Evolutionary conservation across 1,140 invertebrate species (phyloP), one percentile per base, ranked within the genome.

Genomic region (Prorops nasuta): DNA sequence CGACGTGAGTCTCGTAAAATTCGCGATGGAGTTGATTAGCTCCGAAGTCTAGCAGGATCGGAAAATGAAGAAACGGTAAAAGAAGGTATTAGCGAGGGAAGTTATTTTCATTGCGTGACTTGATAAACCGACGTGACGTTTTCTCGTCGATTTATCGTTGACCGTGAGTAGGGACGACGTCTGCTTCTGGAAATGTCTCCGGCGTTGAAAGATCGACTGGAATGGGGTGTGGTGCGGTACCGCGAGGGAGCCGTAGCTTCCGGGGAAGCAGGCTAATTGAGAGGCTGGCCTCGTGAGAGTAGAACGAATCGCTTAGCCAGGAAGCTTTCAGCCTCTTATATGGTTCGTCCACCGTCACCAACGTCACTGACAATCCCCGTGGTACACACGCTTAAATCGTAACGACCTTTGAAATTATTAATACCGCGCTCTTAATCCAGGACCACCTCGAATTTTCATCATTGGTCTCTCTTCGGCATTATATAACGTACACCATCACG

Each of bases 351-450:
- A n/a, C n/a, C n/a, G n/a, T n/a, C n/a, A n/a, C n/a, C n/a, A n/a
- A n/a, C n/a, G n/a, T n/a, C n/a, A n/a, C n/a, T n/a, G n/a, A n/a
- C n/a, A n/a, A n/a, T n/a, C n/a, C n/a, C n/a, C n/a, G n/a, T n/a
- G n/a, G n/a, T n/a, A n/a, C n/a, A n/a, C 40, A 44, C 44, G 55
- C 37, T 60, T 55, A 49, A 22, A 56, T 42, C 57, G 46, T 56
- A 61, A 60, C 57, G 54, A 61, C 49, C 49, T 60, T 52, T 31
- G 32, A 34, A 62, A 62, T 62, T 62, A 62, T 62, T 62, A 62
- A 62, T 57, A 60, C 40, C 50, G 20, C 59, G 49, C 53, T 60
- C 48, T 40, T 35, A 48, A 41, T 24, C 20, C 21, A 48, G 56
- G 59, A 22, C 24, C 10, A 34, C 40, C 49, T 61, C 56, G 54